Percentiles rank a stretch among this genome's conserved stretches.
Conservation (phyloP, 1,140 invertebrate species). For the Brachionus plicatilis region DNA sequence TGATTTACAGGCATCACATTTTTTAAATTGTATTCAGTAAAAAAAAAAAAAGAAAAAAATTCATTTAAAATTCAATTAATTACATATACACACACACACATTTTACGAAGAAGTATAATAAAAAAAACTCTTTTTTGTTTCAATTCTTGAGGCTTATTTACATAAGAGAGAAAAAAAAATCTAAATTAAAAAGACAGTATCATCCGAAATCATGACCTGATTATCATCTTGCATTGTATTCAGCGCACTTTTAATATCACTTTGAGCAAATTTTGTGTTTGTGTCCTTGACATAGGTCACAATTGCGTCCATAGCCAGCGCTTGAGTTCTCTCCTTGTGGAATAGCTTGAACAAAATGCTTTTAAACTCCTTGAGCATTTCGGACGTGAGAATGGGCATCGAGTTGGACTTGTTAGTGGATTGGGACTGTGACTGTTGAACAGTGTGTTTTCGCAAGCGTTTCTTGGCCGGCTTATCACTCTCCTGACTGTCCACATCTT, state of each 20-base stretch:
- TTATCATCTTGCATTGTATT: conserved; percentile 40
- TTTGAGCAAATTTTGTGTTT: neutral
- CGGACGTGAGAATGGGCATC: conserved; percentile 8
- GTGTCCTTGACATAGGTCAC: neutral
- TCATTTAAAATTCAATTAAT: too few species aligned
- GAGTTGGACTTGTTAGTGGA: neutral
- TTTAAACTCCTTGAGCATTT: conserved; percentile 33
- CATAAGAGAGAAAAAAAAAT: neutral
- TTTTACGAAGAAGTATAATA: too few species aligned
- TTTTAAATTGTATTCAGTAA: too few species aligned
- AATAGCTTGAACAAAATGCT: conserved; percentile 34
- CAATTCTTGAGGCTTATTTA: neutral
- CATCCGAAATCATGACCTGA: conserved; percentile 39
- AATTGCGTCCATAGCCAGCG: neutral
- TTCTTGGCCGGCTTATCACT: neutral
- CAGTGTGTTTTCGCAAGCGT: neutral
- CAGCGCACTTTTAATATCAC: conserved; percentile 7
- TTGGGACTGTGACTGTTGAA: neutral
- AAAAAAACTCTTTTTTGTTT: neutral
- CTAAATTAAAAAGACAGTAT: conserved; percentile 38
- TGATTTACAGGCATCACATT: too few species aligned
- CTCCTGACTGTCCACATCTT: neutral
- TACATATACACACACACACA: too few species aligned
- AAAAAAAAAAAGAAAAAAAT: too few species aligned
- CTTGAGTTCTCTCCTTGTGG: conserved; percentile 20